A percentile compares a stretch with the other conserved stretches of the same genome.
Evolutionary conservation across 92 coral and sea anemone species (phyloP).

Genomic region (Anthopleura xanthogrammica): DNA sequence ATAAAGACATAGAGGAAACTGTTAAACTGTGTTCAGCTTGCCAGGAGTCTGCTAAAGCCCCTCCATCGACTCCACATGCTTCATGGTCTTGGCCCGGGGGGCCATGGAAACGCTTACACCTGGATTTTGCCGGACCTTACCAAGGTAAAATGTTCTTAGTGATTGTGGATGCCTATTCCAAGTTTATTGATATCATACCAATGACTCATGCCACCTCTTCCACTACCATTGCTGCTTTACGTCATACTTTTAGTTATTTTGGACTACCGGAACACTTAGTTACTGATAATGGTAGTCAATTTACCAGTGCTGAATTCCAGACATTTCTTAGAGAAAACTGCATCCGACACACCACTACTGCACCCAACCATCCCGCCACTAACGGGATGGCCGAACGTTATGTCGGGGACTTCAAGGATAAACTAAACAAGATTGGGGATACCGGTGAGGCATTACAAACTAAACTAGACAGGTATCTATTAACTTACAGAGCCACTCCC

Average conservation of each 20-base stretch:
- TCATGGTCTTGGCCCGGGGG: conserved; percentile 46
- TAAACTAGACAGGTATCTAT: too few relatives aligned
- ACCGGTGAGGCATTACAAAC: conserved; percentile 23
- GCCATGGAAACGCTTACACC: conserved; percentile 42
- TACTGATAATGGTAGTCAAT: conserved; percentile 36
- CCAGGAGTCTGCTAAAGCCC: conserved; percentile 35
- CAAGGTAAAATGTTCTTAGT: conserved; percentile 39
- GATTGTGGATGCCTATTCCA: conserved; percentile 42
- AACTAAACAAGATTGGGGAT: conserved; percentile 20
- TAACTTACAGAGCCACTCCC: too few relatives aligned
- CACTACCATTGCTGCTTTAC: conserved; percentile 39
- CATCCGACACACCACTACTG: conserved; percentile 27
- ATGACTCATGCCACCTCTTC: conserved; percentile 35
- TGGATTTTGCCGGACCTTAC: conserved; percentile 46
- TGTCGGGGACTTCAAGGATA: conserved; percentile 36
- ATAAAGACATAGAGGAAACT: conserved; percentile 19
- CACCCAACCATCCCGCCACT: conserved; percentile 48
- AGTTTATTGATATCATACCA: conserved; percentile 35
- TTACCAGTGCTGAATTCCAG: conserved; percentile 41
- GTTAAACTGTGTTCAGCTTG: conserved; percentile 27
- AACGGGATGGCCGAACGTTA: conserved; percentile 43
- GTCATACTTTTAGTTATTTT: conserved; percentile 33
- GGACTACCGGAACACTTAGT: conserved; percentile 47
- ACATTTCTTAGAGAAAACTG: conserved; percentile 27
- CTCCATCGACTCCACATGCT: conserved; percentile 16